phyloP scores from a whole-genome alignment of 2,113 vertebrate species.

The Pluvialis apricaria region DNA sequence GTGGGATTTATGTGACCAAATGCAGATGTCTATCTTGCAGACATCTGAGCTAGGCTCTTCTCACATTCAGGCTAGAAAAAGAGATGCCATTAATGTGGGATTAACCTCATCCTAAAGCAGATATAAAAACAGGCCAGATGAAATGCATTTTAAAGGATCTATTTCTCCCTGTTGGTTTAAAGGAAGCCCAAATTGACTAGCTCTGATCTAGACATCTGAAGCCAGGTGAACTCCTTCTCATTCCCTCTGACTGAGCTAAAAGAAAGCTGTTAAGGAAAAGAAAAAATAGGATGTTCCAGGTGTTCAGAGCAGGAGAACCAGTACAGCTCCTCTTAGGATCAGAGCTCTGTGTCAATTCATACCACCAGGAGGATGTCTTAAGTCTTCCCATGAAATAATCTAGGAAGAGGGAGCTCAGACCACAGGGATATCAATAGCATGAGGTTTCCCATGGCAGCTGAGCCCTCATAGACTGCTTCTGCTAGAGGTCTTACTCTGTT shows the following conservation, averaged over 20 bases:
- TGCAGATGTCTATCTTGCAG: conserved; percentile 63
- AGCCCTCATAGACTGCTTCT: neutral
- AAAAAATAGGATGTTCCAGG: neutral
- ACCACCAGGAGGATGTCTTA: neutral
- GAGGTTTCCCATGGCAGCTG: neutral
- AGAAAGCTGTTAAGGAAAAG: neutral
- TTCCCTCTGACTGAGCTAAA: neutral
- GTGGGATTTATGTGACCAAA: conserved; percentile 66
- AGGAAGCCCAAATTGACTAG: neutral
- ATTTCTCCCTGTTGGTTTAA: neutral
- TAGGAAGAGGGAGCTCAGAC: neutral
- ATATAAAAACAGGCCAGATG: conserved; percentile 31
- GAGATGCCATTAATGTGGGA: conserved; percentile 58
- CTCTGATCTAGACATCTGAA: neutral
- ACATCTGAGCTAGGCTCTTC: conserved; percentile 57
- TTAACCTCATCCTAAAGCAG: conserved; percentile 51
- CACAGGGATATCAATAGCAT: neutral
- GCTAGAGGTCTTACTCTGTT: neutral
- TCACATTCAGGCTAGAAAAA: conserved; percentile 28
- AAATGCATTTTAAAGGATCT: conserved; percentile 18
- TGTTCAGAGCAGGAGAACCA: neutral
- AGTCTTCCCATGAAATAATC: neutral
- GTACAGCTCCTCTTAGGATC: neutral
- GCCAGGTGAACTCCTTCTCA: neutral
- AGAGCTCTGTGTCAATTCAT: neutral